A percentile compares a stretch with the other conserved stretches of the same genome.
Conservation (phyloP, 2,113 vertebrate species). For the Pycnonotus jocosus region DNA sequence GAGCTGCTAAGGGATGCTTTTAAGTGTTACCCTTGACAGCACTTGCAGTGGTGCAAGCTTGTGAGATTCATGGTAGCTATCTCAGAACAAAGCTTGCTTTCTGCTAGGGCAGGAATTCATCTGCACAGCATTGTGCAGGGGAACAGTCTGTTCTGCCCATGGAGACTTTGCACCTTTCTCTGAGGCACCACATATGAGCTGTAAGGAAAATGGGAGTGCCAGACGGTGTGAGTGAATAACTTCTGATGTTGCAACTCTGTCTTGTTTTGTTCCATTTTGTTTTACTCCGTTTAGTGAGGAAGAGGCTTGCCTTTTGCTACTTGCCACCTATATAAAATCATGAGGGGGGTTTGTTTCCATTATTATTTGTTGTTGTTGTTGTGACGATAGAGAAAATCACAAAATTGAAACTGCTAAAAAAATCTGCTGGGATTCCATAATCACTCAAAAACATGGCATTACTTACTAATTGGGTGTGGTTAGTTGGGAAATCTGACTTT, state of each 20-base stretch:
- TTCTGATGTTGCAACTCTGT: constrained; percentile 33
- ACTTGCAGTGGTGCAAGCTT: background rate
- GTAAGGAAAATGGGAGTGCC: background rate
- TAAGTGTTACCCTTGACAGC: background rate
- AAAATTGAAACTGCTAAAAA: background rate
- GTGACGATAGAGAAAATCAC: background rate
- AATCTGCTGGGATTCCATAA: background rate
- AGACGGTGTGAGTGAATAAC: background rate
- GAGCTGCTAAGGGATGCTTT: background rate
- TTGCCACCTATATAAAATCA: background rate
- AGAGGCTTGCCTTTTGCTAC: background rate
- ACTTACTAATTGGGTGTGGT: constrained; percentile 57
- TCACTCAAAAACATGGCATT: background rate
- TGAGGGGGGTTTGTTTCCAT: accelerated
- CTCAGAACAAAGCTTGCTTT: background rate
- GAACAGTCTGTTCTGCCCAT: background rate
- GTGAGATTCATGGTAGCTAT: background rate
- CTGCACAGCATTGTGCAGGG: background rate
- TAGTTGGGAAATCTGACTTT: constrained; percentile 55
- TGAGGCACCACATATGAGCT: background rate
- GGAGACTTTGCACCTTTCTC: background rate
- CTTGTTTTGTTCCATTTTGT: background rate
- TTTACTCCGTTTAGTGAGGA: background rate
- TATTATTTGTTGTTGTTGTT: background rate
- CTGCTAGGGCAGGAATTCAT: background rate